Conservation (phyloP, 2,888 invertebrate genomes). For the Ornithoptera priamus region DNA sequence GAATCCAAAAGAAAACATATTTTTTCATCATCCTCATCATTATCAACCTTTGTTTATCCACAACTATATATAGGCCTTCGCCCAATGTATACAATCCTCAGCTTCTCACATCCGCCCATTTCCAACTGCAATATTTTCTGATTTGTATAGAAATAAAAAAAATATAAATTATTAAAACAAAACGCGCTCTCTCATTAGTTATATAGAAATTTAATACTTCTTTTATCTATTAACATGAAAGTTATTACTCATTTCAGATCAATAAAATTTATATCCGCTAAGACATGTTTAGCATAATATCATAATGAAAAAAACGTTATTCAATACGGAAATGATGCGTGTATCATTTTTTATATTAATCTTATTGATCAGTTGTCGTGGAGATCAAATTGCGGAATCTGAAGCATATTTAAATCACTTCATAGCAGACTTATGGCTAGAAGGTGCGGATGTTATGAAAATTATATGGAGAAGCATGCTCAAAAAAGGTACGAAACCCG, state of each 20-base stretch:
- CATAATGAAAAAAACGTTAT: conserved; percentile 48
- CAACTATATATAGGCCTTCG: too few species aligned
- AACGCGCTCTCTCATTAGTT: too few species aligned
- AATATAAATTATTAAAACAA: too few species aligned
- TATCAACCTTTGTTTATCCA: too few species aligned
- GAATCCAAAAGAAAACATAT: too few species aligned
- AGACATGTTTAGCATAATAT: conserved; percentile 50
- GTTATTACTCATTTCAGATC: conserved; percentile 10
- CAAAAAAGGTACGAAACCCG: conserved; percentile 61
- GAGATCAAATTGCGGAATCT: conserved; percentile 52
- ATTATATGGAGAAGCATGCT: conserved; percentile 75
- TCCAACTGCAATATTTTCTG: too few species aligned
- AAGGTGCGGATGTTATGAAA: conserved; percentile 66
- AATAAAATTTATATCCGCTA: conserved; percentile 20
- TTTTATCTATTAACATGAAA: neutral
- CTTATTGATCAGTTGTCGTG: conserved; percentile 47
- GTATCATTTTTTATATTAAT: conserved; percentile 44
- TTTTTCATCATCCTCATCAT: too few species aligned
- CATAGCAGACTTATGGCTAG: conserved; percentile 73
- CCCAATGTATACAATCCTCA: too few species aligned
- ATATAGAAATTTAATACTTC: neutral
- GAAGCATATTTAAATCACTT: conserved; percentile 64
- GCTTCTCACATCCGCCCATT: too few species aligned
- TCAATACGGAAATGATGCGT: conserved; percentile 44
- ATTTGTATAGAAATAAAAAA: too few species aligned